phyloP scores from a whole-genome alignment of 1,140 invertebrate genomes.

The Ephestia elutella region DNA sequence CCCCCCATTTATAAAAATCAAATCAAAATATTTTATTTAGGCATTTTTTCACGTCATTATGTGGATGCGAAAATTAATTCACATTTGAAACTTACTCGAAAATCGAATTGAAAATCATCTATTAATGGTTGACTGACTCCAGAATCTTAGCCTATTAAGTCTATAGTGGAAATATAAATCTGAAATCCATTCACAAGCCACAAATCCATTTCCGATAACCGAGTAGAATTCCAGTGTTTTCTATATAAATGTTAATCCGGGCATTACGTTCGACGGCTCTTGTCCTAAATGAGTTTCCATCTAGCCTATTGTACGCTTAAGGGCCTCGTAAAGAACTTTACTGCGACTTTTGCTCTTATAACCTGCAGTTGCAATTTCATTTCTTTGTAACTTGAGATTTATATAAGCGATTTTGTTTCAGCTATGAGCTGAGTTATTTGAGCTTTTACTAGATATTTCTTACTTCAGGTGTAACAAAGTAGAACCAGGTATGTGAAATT shows the following conservation, averaged over 20 bases:
- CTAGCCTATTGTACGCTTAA: constrained; percentile 13
- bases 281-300: constrained; percentile 14
- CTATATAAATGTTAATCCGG: constrained; percentile 19
- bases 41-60: too few relatives aligned
- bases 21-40: too few relatives aligned
- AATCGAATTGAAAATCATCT: too few relatives aligned
- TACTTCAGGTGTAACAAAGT: too few relatives aligned
- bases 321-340: neutral
- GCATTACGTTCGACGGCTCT: constrained; percentile 4
- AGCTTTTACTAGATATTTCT: too few relatives aligned
- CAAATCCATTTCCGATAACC: constrained; percentile 4
- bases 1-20: too few relatives aligned
- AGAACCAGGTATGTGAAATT: too few relatives aligned
- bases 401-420: neutral
- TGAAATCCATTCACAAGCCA: neutral
- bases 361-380: neutral
- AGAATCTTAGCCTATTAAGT: too few relatives aligned
- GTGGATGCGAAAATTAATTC: too few relatives aligned
- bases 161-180: neutral
- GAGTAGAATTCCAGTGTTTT: neutral
- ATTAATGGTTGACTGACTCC: too few relatives aligned
- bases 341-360: neutral
- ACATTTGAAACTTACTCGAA: too few relatives aligned
- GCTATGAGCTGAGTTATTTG: neutral
- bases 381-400: neutral